Conservation (phyloP, 2,888 invertebrate species). For the Cheiracanthium punctorium region DNA sequence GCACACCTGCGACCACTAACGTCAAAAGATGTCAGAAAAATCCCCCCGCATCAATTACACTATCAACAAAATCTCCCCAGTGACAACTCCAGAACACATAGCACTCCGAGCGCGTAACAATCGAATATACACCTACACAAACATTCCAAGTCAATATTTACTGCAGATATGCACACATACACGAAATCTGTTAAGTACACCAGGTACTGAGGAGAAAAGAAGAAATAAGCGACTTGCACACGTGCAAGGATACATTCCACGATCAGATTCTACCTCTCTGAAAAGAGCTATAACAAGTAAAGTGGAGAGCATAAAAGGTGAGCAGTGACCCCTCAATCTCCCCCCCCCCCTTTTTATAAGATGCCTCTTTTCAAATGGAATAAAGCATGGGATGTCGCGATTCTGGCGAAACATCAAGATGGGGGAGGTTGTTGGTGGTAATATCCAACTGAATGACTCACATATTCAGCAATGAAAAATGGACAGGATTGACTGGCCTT, state of each 20-base stretch:
- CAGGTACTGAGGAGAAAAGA: not conserved
- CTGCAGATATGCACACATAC: constrained; percentile 19
- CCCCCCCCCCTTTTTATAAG: not conserved
- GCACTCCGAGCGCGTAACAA: not conserved
- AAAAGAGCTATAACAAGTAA: constrained; percentile 31
- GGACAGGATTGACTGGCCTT: too few species aligned
- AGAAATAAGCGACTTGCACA: constrained; percentile 11
- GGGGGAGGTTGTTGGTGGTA: too few species aligned
- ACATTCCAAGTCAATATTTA: constrained; percentile 43
- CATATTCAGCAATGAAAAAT: too few species aligned
- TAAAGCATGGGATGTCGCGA: not conserved
- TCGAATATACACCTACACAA: constrained; percentile 26
- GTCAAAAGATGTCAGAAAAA: not conserved
- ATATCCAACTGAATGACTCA: too few species aligned
- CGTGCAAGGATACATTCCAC: constrained; percentile 7
- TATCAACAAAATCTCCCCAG: not conserved
- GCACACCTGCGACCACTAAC: constrained; percentile 1
- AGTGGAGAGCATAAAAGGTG: not conserved
- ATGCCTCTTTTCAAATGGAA: not conserved
- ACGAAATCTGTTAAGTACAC: constrained; percentile 12
- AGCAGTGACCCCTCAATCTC: not conserved
- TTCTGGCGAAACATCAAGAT: too few species aligned
- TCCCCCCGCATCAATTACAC: not conserved
- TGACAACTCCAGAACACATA: not conserved
- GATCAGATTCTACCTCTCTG: not conserved